phyloP scores from a whole-genome alignment of 2,113 vertebrate species.

The Laticauda colubrina region DNA sequence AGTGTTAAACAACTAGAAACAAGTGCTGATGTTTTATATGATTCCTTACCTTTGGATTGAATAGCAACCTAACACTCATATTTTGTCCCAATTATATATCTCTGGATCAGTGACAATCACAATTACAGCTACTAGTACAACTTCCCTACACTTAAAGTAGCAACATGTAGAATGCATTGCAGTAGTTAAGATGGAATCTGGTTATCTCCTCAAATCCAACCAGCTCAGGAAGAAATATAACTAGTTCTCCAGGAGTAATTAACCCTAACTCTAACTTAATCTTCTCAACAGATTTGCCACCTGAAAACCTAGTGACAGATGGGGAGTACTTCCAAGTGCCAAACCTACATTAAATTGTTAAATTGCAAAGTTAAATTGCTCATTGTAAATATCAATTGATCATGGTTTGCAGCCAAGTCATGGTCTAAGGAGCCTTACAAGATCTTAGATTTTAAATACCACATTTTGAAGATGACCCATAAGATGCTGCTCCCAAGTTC shows the following conservation, averaged over 20 bases:
- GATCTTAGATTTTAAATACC: background rate
- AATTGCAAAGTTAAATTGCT: background rate
- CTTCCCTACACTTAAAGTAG: background rate
- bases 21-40: background rate
- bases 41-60: background rate
- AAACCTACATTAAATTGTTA: background rate
- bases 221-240: background rate
- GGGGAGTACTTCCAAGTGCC: background rate
- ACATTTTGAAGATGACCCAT: background rate
- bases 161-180: background rate
- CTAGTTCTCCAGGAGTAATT: background rate
- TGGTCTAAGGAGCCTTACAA: background rate
- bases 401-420: background rate
- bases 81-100: background rate
- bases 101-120: background rate
- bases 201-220: background rate
- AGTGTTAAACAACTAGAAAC: background rate
- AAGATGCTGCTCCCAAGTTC: background rate
- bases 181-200: background rate
- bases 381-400: background rate
- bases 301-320: background rate
- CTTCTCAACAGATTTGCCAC: background rate
- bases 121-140: background rate
- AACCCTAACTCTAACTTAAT: background rate
- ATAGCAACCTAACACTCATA: background rate